Evolutionary conservation across 2,888 invertebrate species (phyloP), one percentile per base, ranked within the genome.

Genomic region (Neria commutata): DNA sequence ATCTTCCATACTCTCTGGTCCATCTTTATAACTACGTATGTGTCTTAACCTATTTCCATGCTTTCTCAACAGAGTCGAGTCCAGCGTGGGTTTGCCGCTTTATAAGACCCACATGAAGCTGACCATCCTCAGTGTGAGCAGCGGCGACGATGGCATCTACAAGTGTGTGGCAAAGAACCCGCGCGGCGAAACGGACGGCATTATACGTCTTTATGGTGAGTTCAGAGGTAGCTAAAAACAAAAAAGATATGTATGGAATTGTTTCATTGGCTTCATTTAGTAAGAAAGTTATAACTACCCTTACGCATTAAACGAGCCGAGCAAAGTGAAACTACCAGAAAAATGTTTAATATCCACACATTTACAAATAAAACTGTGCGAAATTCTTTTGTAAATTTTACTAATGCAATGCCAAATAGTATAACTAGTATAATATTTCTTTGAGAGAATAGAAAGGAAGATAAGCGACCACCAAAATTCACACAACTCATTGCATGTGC

Each of bases 41-140:
- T 2, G 24, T 37, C 14, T 51, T 37, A 10, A 37, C 51, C 14
- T 23, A 34, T 11, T 23, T 33, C 14, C 33, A 14, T 10, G 14
- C 16, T 37, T 26, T 29, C 17, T 46, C 45, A 8, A n/a, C 56
- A 82, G 82, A 67, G 82, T 80, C 76, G 91, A 91, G 73, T 90
- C 89, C 67, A 87, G 86, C 10, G 81, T 89, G 23, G 89, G 89
- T 53, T 72, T 82, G 19, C 92, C 91, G 0, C 84, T 88, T 1
- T 94, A 94, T 80, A 94, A 94, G 80, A 92, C 91, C 1, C 92
- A 93, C 78, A 95, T 95, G 94, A 87, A 88, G 69, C 84, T 95
- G 56, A 89, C 91, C 59, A 92, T 95, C 70, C 84, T 86, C 71
- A 88, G 90, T 78, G 89, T 95, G 57, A 85, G 89, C 72, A 87